Percentiles rank a stretch among this genome's conserved stretches.
These are phyloP conservation scores for Pangasianodon gigas DNA, from an alignment of 2,113 vertebrate species.

Conservation along the genomic window DNA sequence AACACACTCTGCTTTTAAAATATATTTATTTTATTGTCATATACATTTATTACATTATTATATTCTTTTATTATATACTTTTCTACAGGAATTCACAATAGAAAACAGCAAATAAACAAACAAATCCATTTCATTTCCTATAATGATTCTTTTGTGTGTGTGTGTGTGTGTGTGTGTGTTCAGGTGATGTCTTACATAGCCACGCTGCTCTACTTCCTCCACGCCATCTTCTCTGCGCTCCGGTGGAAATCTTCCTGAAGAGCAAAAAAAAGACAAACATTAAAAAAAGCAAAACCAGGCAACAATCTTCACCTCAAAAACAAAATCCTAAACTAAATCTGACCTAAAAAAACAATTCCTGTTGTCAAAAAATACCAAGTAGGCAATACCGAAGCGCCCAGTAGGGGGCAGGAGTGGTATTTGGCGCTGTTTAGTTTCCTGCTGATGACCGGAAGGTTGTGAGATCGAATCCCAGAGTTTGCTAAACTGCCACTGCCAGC, in stretches of 20 bases:
- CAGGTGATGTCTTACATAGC: constrained; percentile 80
- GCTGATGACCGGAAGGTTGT: not conserved
- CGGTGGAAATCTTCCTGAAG: constrained; percentile 78
- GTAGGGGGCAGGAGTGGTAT: not conserved
- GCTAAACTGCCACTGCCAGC: too few species aligned
- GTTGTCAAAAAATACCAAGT: too few species aligned
- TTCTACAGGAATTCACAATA: not conserved
- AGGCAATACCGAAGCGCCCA: too few species aligned
- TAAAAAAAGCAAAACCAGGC: not conserved
- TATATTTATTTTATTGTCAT: not conserved
- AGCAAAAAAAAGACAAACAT: too few species aligned
- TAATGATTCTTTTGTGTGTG: too few species aligned
- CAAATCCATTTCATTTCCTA: too few species aligned
- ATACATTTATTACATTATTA: not conserved
- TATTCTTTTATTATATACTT: too few species aligned
- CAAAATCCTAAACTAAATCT: not conserved
- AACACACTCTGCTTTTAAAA: not conserved
- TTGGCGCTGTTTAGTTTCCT: not conserved
- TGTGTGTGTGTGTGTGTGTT: constrained; percentile 36
- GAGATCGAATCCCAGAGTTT: not conserved
- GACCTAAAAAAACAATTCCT: not conserved
- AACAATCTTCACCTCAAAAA: not conserved
- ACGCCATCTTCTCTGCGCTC: constrained; percentile 71
- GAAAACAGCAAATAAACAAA: not conserved
- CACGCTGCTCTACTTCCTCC: constrained; percentile 78